Conservation (phyloP, 2,113 vertebrate species). For the Todiramphus chloris region DNA sequence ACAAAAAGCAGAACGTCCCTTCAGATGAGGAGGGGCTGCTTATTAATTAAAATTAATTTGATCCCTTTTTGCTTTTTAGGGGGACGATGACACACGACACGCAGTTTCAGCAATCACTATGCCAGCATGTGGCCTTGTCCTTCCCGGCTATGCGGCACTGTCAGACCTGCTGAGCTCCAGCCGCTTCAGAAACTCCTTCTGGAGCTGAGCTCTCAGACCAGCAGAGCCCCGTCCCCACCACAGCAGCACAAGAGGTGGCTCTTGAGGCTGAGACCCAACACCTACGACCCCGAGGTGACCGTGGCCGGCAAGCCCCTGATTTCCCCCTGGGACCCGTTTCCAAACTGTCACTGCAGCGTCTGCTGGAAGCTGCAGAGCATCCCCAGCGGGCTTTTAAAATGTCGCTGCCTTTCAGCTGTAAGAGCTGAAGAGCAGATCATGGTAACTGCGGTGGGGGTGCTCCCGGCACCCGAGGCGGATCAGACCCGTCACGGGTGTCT, state of each 20-base stretch:
- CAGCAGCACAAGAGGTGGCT: neutral
- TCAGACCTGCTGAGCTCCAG: neutral
- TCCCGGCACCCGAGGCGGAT: neutral
- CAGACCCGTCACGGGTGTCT: neutral
- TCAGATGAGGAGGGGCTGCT: neutral
- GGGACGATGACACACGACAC: too few relatives aligned
- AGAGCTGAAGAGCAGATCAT: neutral
- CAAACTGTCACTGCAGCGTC: neutral
- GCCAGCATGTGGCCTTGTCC: accelerated
- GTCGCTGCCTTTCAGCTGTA: neutral
- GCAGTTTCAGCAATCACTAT: accelerated
- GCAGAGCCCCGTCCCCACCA: neutral
- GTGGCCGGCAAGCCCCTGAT: neutral
- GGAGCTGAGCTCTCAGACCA: too few relatives aligned
- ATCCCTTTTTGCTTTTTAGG: neutral
- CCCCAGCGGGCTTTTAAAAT: accelerated
- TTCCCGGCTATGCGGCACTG: neutral
- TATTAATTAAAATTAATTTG: neutral
- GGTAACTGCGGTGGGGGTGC: neutral
- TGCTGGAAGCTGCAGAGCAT: neutral
- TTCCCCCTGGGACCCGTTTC: accelerated
- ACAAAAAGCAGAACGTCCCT: neutral
- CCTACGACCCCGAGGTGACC: neutral
- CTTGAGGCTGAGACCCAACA: neutral
- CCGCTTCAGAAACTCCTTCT: neutral